A percentile compares a stretch with the other conserved stretches of the same genome.
Conservation (phyloP, 2,797 vertebrate genomes). For the Euthynnus affinis region DNA sequence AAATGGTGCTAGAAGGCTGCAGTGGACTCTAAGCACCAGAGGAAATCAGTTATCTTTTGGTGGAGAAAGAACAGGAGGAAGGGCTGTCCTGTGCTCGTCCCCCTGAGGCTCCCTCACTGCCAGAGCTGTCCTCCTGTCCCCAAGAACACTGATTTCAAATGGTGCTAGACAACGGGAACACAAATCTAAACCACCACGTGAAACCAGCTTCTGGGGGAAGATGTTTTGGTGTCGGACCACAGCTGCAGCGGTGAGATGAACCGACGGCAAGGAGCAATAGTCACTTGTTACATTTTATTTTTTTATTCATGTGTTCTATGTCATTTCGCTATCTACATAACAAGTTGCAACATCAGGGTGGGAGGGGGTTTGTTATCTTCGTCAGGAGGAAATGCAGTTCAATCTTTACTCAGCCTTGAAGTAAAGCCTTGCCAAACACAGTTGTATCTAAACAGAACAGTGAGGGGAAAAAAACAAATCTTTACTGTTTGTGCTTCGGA, state of each 20-base stretch:
- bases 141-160: slow-evolving; percentile 99
- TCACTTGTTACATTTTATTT: not conserved
- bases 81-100: slow-evolving; percentile 7
- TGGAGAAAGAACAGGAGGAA: slow-evolving; percentile 81
- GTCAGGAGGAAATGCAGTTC: not conserved
- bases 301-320: not conserved
- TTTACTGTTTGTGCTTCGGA: no score
- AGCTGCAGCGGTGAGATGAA: slow-evolving; percentile 60
- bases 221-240: slow-evolving; percentile 40
- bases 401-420: not conserved
- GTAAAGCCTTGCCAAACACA: no score
- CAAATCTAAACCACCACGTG: slow-evolving; percentile 99
- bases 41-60: slow-evolving; percentile 99
- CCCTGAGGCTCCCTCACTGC: slow-evolving; percentile 39
- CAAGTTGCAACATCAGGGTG: not conserved
- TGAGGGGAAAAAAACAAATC: no score
- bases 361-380: not conserved
- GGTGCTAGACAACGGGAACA: slow-evolving; percentile 98
- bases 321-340: not conserved
- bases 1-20: slow-evolving; percentile 99
- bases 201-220: slow-evolving; percentile 99
- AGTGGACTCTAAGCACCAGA: slow-evolving; percentile 97
- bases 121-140: slow-evolving; percentile 86
- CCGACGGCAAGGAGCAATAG: not conserved
- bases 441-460: no score